Evolutionary conservation across 92 coral and sea anemone species (phyloP).

Genomic region (Palythoa grandis): DNA sequence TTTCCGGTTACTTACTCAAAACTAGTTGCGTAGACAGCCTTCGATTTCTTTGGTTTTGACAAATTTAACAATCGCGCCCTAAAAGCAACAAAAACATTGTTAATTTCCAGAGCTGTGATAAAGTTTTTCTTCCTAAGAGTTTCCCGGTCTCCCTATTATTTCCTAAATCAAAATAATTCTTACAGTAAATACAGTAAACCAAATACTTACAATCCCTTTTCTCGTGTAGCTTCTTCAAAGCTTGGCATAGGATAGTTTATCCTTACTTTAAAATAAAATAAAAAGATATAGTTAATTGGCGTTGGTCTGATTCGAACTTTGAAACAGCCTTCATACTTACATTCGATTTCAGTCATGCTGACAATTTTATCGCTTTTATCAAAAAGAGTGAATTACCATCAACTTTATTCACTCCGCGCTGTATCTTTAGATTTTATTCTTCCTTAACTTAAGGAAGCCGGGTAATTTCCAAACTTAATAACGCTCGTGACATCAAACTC

Average conservation of each 20-base stretch:
- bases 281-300: conserved; percentile 5
- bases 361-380: not conserved
- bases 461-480: not conserved
- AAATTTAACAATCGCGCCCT: conserved; percentile 79
- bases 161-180: not conserved
- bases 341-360: conserved; percentile 75
- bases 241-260: conserved; percentile 92
- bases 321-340: conserved; percentile 57
- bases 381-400: conserved; percentile 1
- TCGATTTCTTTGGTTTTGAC: conserved; percentile 85
- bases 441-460: not conserved
- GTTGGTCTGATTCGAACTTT: not conserved
- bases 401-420: not conserved
- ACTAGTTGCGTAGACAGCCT: conserved; percentile 82
- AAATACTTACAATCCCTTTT: conserved; percentile 87
- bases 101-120: not conserved
- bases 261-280: conserved; percentile 47
- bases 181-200: not conserved
- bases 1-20: conserved; percentile 67
- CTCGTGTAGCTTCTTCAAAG: conserved; percentile 85
- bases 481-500: not conserved
- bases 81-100: not conserved
- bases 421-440: not conserved
- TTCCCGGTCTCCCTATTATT: not conserved
- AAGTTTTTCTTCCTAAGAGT: not conserved